Evolutionary conservation across 2,888 invertebrate genomes (phyloP).

Genomic region (Cataglyphis livida): DNA sequence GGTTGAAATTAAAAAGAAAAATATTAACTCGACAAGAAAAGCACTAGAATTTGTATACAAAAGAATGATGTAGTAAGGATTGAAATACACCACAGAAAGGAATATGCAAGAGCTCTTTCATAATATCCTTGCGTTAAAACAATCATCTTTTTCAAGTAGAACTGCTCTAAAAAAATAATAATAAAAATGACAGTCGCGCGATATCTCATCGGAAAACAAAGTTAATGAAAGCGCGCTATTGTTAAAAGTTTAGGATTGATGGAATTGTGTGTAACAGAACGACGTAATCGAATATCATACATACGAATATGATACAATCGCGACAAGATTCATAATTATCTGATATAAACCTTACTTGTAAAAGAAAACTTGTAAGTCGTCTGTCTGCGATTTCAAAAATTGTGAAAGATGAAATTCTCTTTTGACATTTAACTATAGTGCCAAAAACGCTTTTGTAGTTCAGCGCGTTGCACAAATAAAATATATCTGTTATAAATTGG

Average conservation of each 20-base stretch:
- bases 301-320: background rate
- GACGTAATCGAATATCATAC: background rate
- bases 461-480: constrained; percentile 19
- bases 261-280: background rate
- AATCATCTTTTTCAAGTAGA: background rate
- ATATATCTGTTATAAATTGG: background rate
- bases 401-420: background rate
- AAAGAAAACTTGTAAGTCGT: background rate
- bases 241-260: constrained; percentile 7
- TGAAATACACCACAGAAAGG: background rate
- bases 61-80: background rate
- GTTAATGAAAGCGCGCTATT: background rate
- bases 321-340: constrained; percentile 30
- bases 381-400: constrained; percentile 9
- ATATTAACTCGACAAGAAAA: background rate
- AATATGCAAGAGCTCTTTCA: background rate
- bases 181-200: background rate
- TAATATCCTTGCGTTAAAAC: background rate
- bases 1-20: background rate
- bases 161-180: background rate
- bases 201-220: background rate
- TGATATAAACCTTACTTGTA: background rate
- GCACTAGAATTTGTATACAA: background rate
- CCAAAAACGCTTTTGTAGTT: constrained; percentile 16
- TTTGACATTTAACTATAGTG: constrained; percentile 26